These are phyloP conservation scores for Hylaeus volcanicus DNA, from an alignment of 1,140 invertebrate genomes.

Conservation along the genomic window DNA sequence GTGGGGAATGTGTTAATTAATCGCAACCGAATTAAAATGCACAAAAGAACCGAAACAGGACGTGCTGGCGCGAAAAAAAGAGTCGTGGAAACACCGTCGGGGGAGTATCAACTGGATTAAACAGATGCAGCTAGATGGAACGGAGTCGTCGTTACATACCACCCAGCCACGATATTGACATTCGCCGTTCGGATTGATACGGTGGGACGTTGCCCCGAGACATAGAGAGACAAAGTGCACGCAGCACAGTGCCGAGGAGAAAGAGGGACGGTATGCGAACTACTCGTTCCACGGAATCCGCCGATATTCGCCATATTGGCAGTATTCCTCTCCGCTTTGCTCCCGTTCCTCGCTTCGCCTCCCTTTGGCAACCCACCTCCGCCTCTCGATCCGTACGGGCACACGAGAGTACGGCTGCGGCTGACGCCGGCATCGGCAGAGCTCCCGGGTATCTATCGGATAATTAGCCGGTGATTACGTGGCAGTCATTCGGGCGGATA, in stretches of 20 bases:
- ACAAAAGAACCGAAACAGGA: not conserved
- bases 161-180: slow-evolving; percentile 47
- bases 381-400: slow-evolving; percentile 42
- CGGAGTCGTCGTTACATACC: slow-evolving; percentile 18
- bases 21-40: no score
- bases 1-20: no score
- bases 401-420: slow-evolving; percentile 55
- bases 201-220: slow-evolving; percentile 2
- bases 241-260: not conserved
- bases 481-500: slow-evolving; percentile 77
- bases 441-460: slow-evolving; percentile 78
- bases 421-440: slow-evolving; percentile 64
- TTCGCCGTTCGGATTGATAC: slow-evolving; percentile 45
- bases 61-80: not conserved
- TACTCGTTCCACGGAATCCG: slow-evolving; percentile 42
- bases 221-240: not conserved
- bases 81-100: no score
- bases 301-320: slow-evolving; percentile 63
- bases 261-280: not conserved
- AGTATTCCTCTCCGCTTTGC: slow-evolving; percentile 60
- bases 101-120: slow-evolving; percentile 1
- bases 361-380: slow-evolving; percentile 48
- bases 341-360: slow-evolving; percentile 53
- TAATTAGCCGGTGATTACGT: slow-evolving; percentile 81
- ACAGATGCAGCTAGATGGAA: slow-evolving; percentile 3